phyloP scores from a whole-genome alignment of 2,113 vertebrate genomes.

The Pseudopodoces humilis region DNA sequence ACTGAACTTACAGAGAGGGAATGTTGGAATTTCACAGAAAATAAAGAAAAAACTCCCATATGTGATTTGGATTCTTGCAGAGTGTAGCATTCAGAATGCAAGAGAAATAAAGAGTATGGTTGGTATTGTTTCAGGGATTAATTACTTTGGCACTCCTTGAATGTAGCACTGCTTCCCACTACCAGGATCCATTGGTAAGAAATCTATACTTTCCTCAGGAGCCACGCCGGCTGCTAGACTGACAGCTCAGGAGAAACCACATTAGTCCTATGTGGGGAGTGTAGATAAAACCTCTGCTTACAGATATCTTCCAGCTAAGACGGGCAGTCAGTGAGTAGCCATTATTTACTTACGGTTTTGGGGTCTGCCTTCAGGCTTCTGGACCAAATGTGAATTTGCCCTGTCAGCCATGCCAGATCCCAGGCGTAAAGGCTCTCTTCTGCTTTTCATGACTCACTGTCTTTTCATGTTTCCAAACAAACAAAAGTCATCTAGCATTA shows the following conservation, averaged over 20 bases:
- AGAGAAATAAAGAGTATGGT: not conserved
- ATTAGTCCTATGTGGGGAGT: not conserved
- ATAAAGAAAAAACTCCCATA: not conserved
- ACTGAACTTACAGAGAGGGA: not conserved
- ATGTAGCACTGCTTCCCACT: not conserved
- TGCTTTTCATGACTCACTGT: not conserved
- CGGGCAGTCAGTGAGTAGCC: accelerated
- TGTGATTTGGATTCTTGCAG: not conserved
- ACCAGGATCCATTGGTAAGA: not conserved
- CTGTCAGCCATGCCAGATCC: not conserved
- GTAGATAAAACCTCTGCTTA: not conserved
- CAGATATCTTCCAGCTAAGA: not conserved
- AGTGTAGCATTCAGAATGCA: not conserved
- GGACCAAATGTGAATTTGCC: not conserved
- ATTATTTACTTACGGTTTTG: not conserved
- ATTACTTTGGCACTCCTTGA: not conserved
- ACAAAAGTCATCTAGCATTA: not conserved
- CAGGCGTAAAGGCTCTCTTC: not conserved
- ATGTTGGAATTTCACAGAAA: not conserved
- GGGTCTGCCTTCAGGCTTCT: not conserved
- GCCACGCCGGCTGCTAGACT: not conserved
- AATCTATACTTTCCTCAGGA: not conserved
- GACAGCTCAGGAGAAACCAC: not conserved
- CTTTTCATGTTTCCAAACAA: not conserved
- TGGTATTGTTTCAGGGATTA: not conserved